Base-by-base conservation (phyloP, 2,888 invertebrate species). In the Plebejus melissa region DNA sequence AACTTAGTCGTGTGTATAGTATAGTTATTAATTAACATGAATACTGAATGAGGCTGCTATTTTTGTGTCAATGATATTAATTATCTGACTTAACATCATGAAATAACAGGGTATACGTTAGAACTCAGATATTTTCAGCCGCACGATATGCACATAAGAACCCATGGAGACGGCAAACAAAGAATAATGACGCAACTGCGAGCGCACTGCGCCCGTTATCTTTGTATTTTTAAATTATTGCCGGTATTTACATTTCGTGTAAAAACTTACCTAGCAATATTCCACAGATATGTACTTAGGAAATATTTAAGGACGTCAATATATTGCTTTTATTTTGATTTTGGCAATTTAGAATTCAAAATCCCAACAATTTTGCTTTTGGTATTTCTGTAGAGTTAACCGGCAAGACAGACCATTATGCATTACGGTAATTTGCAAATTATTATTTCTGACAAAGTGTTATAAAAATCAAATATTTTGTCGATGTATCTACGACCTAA, bases 81-180 rank as follows among this genome's bases (percentile, higher is more conserved):
- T 28, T 32, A 65, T 65, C 2, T 4, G 13, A 32, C 22, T 0
- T 60, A 28, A 60, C 65, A 5, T 65, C 65, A 65, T 32, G 13
- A 65, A 65, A 65, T 32, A 65, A 65, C 60, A 58, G n/a, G 60
- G 60, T 32, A 65, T 32, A 65, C 32, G 16, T 65, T 22, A 22
- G 22, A 22, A 22, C 22, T 22, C 28, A 7, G 60, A 60, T 60
- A 60, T 60, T 65, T 65, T 65, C 65, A 65, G 13, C 65, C 65
- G 36, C 32, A 13, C 32, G 65, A 65, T 36, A 65, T 65, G 71
- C 11, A 71, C 46, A 28, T 70, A 70, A 71, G 46, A 46, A 46
- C 71, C 71, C 46, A 46, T 46, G 46, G 46, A 71, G 46, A 71
- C 36, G 41, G 71, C 41, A 71, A 71, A 71, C 46, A 71, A 71